Base-by-base conservation (phyloP, 1,140 invertebrate species). In the Bombus balteatus region DNA sequence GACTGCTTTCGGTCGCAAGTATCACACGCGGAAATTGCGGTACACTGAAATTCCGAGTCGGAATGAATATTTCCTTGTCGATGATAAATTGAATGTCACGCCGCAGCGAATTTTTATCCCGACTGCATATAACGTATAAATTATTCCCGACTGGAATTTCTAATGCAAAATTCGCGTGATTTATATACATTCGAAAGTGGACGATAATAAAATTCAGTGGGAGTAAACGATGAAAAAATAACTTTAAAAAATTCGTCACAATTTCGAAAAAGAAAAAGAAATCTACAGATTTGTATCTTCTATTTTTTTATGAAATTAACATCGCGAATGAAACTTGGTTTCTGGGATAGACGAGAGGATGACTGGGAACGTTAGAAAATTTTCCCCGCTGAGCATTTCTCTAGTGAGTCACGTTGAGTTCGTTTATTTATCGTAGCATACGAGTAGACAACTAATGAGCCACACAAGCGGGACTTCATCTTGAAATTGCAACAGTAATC, bases 41-140 rank as follows among this genome's bases (percentile, higher is more conserved):
- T 8, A 53, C 37, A 74, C 25, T 65, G 22, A 74, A 53, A 37
- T 37, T 32, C 28, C 62, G 34, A 18, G 28, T 22, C 8, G 39
- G 62, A 83, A 79, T 62, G 37, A 84, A 71, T 53, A 53, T 68
- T 83, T 59, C 47, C 68, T 13, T 32, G 41, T 59, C 75, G 75
- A 79, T 84, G 82, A 84, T 84, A 84, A 71, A 84, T 84, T 41
- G 82, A 84, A 79, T 71, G 75, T 84, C 82, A 37, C 82, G 32
- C 12, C 41, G 12, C 28, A 37, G 37, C 39, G 75, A 71, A 84
- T 84, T 84, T 84, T 77, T 84, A 43, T 25, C 37, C 47, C 32
- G 2, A n/a, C 53, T 15, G 53, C 73, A 6, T 25, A 65, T 41
- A 39, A 32, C 75, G 43, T 84, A 59, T 71, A 79, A 79, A 84